Evolutionary conservation across 2,888 invertebrate species (phyloP), one percentile per base, ranked within the genome.

Genomic region (Drosophila affinis): DNA sequence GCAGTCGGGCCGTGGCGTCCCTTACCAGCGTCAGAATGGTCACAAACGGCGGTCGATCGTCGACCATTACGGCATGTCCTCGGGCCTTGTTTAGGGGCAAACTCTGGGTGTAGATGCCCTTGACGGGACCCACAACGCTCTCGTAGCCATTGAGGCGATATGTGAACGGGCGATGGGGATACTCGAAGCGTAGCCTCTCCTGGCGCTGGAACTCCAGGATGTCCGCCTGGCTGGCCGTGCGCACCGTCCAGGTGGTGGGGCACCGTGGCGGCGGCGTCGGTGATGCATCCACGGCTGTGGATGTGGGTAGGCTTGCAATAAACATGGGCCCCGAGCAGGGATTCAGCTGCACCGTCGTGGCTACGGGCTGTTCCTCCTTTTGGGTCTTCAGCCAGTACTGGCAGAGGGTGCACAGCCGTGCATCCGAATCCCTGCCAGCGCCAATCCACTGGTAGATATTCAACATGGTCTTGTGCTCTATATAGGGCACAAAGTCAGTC

Each of bases 81-180:
- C 97, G 93, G 0, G 97, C 96, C 90, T 94, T 94, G 2, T 93
- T 92, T 34, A 93, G 90, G 0, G 94, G 94, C 52, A 94, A 93
- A 55, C 94, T 93, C 62, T 94, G 94, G 60, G 94, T 94, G 89
- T 96, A 96, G 77, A 96, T 95, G 45, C 96, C 96, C 91, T 96
- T 96, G 0, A 97, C 95, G 0, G 96, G 97, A 0, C 96, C 97
- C 5, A 97, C 97, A 7, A 96, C 95, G 52, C 95, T 95, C 79
- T 96, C 96, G 89, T 96, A 98, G 78, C 96, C 97, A 90, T 98
- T 96, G 93, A 97, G 95, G 17, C 95, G 93, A 88, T 97, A 98
- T 0, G 98, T 98, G 89, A 97, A 99, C 0, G 98, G 96, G 89
- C 96, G 96, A 78, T 98, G 97, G 0, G 98, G 98, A 73, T 96